Percentiles rank a stretch among this genome's conserved stretches.
These are phyloP conservation scores for Actinostola sp. DNA, from an alignment of 92 coral and sea anemone genomes.

Conservation along the genomic window DNA sequence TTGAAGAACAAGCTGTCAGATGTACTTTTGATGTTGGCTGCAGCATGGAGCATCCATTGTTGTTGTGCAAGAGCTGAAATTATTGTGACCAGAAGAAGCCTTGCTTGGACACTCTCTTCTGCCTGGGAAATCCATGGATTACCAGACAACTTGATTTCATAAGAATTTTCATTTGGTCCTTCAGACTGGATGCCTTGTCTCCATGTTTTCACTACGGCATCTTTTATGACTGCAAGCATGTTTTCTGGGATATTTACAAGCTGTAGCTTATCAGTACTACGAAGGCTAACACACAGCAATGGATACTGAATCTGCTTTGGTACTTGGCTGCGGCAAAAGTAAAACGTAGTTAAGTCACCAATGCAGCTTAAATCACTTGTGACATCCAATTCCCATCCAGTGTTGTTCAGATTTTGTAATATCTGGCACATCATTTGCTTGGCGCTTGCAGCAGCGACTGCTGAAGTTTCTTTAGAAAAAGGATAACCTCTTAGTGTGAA, in stretches of 20 bases:
- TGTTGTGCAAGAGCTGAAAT: conserved; percentile 36
- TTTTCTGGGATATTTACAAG: conserved; percentile 56
- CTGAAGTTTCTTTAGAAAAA: conserved; percentile 15
- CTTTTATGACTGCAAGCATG: conserved; percentile 43
- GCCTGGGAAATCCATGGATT: conserved; percentile 66
- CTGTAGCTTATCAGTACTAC: conserved; percentile 64
- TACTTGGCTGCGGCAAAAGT: conserved; percentile 40
- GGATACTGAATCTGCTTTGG: conserved; percentile 33
- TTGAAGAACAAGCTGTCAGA: conserved; percentile 66
- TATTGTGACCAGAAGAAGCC: conserved; percentile 46
- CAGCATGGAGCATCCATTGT: conserved; percentile 34
- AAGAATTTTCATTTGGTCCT: conserved; percentile 21
- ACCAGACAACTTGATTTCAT: conserved; percentile 55
- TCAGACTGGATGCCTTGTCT: conserved; percentile 52
- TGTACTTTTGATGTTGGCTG: conserved; percentile 48
- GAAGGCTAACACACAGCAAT: conserved; percentile 49
- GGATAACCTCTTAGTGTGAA: conserved; percentile 67
- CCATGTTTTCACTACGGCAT: conserved; percentile 51
- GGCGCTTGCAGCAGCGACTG: conserved; percentile 21
- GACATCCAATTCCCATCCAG: conserved; percentile 60
- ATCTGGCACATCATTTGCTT: conserved; percentile 52
- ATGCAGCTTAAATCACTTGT: conserved; percentile 45
- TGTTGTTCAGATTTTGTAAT: conserved; percentile 59
- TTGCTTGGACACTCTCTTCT: conserved; percentile 40
- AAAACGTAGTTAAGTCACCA: conserved; percentile 52